These are phyloP conservation scores for Microcebus ravelobensis DNA, from an alignment of 2,113 vertebrate species.

Conservation along the genomic window DNA sequence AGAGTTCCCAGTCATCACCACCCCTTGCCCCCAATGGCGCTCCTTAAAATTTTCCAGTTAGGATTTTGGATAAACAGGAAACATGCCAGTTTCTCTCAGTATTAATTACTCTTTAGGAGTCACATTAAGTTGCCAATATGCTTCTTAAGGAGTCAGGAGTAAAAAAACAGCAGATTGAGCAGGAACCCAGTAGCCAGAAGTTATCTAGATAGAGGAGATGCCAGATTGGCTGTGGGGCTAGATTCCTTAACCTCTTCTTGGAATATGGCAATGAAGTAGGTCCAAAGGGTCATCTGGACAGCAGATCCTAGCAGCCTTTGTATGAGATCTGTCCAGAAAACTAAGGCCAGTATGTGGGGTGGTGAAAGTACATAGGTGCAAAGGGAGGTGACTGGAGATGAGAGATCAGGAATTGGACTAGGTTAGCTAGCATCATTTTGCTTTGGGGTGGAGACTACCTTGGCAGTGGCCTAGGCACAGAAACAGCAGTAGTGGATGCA, in stretches of 20 bases:
- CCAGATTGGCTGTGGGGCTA: neutral
- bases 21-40: neutral
- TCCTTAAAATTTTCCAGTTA: constrained; percentile 37
- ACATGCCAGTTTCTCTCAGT: neutral
- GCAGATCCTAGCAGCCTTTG: neutral
- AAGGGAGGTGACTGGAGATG: neutral
- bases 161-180: neutral
- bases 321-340: neutral
- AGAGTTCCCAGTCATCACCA: neutral
- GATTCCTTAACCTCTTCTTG: neutral
- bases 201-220: neutral
- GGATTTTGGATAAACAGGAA: constrained; percentile 54
- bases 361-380: no score
- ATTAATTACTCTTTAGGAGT: neutral
- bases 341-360: neutral
- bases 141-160: constrained; percentile 1
- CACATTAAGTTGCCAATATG: neutral
- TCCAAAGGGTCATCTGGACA: neutral
- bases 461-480: neutral
- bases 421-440: neutral
- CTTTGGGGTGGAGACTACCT: neutral
- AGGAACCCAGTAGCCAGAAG: neutral
- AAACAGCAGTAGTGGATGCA: neutral
- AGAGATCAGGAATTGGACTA: neutral
- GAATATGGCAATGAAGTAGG: neutral